phyloP scores from a whole-genome alignment of 2,888 invertebrate genomes.

The Macrosiphum euphorbiae region DNA sequence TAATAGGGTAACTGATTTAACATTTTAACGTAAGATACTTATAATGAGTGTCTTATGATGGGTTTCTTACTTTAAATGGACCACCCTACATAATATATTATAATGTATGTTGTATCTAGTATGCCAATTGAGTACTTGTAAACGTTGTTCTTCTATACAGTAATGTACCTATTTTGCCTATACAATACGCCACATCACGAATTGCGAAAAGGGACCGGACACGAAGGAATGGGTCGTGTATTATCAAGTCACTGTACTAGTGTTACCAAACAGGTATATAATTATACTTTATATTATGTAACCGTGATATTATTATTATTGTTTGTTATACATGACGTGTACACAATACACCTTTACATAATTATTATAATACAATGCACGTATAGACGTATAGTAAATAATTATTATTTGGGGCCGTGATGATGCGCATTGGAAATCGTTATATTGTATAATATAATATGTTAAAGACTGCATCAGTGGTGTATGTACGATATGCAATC shows the following conservation, averaged over 20 bases:
- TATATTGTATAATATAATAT: background rate
- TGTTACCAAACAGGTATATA: background rate
- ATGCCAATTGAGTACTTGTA: background rate
- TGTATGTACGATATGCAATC: background rate
- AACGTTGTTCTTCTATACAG: background rate
- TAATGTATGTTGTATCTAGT: background rate
- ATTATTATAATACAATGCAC: background rate
- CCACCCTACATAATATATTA: background rate
- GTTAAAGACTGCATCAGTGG: background rate
- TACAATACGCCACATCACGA: background rate
- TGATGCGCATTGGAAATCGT: background rate
- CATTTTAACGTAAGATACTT: background rate
- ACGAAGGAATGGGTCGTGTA: background rate
- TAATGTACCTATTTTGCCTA: constrained; percentile 2
- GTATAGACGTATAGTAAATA: background rate
- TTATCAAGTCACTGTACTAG: background rate
- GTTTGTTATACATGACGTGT: background rate
- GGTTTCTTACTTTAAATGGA: background rate
- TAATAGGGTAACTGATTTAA: background rate
- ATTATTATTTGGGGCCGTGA: background rate
- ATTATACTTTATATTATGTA: background rate
- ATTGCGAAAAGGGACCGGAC: background rate
- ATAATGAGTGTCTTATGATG: background rate
- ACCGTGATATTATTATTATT: background rate
- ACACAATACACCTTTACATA: background rate